Evolutionary conservation across 2,797 vertebrate genomes (phyloP), one percentile per base, ranked within the genome.

Genomic region (Malacoraja senta): DNA sequence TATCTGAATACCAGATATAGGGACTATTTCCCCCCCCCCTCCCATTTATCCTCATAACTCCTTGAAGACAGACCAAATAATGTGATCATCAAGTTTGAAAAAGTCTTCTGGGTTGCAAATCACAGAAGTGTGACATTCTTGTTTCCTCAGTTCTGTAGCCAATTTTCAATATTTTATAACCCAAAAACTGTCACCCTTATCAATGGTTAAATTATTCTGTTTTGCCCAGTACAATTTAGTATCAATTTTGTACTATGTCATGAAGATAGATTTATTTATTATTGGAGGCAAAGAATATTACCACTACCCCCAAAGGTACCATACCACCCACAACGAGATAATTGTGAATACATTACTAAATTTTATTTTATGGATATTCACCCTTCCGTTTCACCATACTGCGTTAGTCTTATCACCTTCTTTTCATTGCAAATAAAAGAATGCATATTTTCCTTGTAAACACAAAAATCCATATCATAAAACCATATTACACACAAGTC

Each of bases 51-150:
- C 38, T 35, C 4, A 19, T 35, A 68, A 68, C 29, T 68, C 84
- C 84, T 88, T 68, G 84, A 68, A 88, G n/a, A 32, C 58, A 35
- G 84, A 88, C 15, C 8, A 63, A 88, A 68, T 88, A 88, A 88
- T 4, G 15, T 88, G 84, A 68, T 88, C 63, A 6, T 88, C 29
- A 68, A 65, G 17, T 68, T 88, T 68, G 19, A 35, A 68, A 84
- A 24, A 68, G 68, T 74, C 19, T 63, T 68, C 17, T 65, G 29
- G 35, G 15, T 65, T 35, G 15, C 21, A 21, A 68, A 17, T 88
- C n/a, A 17, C 29, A 1, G 12, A 29, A n/a, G 61, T 61, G n/a
- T 86, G 29, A 65, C 1, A 15, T 86, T 29, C 58, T 86, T 63
- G 29, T 1, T 61, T 61, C 2, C 2, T 61, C 29, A 26, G 24